phyloP scores from a whole-genome alignment of 2,888 invertebrate genomes.

The Tenodera sinensis region DNA sequence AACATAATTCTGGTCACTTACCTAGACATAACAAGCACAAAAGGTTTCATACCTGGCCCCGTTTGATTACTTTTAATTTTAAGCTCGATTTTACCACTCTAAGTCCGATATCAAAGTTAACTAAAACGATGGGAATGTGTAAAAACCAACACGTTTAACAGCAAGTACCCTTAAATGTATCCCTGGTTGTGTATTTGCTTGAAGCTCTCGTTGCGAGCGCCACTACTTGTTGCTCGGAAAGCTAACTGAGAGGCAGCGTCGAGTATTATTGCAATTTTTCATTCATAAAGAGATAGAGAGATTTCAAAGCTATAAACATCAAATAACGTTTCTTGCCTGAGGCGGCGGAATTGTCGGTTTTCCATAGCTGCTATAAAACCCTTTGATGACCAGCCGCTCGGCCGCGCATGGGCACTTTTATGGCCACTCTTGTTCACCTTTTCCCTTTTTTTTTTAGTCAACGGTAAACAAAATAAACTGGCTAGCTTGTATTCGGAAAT shows the following conservation, averaged over 20 bases:
- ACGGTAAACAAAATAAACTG: not conserved
- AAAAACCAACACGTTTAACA: too few relatives aligned
- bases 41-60: too few relatives aligned
- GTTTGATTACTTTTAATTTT: too few relatives aligned
- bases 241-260: not conserved
- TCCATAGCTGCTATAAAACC: not conserved
- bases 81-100: too few relatives aligned
- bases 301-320: not conserved
- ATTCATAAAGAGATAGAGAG: not conserved
- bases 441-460: not conserved
- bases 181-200: too few relatives aligned
- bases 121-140: too few relatives aligned
- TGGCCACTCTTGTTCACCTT: not conserved
- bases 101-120: too few relatives aligned
- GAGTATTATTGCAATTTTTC: not conserved
- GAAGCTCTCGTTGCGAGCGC: not conserved
- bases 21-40: too few relatives aligned
- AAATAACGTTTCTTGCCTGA: not conserved
- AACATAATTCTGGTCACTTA: too few relatives aligned
- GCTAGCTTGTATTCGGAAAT: not conserved
- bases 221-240: not conserved
- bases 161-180: too few relatives aligned
- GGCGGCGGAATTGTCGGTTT: not conserved
- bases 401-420: not conserved
- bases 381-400: not conserved